A percentile compares a stretch with the other conserved stretches of the same genome.
Conservation (phyloP, 2,888 invertebrate species). For the Aphelenchoides bicaudatus region DNA sequence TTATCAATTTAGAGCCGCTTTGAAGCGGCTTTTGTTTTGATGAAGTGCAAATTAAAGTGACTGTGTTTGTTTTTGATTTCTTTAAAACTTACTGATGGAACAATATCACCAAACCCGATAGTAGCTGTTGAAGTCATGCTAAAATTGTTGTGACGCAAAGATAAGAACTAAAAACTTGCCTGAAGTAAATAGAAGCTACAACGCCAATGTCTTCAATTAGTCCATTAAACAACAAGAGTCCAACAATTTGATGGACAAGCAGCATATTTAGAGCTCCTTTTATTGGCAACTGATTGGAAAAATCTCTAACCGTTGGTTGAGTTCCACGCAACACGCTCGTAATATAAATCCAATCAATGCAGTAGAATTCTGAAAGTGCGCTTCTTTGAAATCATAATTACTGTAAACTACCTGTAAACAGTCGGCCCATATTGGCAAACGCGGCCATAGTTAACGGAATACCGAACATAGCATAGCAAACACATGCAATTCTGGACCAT, state of each 20-base stretch:
- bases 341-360: conserved; percentile 27
- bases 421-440: conserved; percentile 28
- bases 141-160: conserved; percentile 7
- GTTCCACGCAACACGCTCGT: conserved; percentile 22
- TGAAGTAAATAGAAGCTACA: conserved; percentile 31
- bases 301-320: conserved; percentile 17
- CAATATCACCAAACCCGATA: conserved; percentile 33
- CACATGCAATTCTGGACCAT: conserved; percentile 1
- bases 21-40: no score
- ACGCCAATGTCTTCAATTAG: conserved; percentile 35
- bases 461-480: conserved; percentile 1
- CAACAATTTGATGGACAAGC: conserved; percentile 29
- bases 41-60: no score
- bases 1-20: no score
- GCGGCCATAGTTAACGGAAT: conserved; percentile 32
- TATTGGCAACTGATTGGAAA: conserved; percentile 22
- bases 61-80: no score
- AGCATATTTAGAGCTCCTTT: conserved; percentile 27
- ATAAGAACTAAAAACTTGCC: conserved; percentile 21
- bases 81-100: no score
- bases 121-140: conserved; percentile 31
- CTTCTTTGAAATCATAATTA: no score
- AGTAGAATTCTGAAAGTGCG: conserved; percentile 33
- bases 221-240: conserved; percentile 32
- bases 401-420: no score